Percentiles rank a stretch among this genome's conserved stretches.
Conservation (phyloP, 2,888 invertebrate species). For the Troides aeacus region DNA sequence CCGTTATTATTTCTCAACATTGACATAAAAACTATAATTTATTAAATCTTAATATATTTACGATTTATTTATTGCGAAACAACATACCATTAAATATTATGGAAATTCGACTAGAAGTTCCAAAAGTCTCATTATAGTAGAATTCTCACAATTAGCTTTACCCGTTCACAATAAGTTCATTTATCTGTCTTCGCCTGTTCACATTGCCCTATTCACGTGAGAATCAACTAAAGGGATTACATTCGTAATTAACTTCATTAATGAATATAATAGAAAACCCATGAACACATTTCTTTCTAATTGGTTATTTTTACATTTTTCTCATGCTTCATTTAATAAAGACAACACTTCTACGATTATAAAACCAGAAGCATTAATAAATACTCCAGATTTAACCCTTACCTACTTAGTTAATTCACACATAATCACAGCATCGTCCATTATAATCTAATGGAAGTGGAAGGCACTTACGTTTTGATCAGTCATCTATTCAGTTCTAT, state of each 20-base stretch:
- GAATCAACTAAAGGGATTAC: slow-evolving; percentile 45
- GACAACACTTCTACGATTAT: not conserved
- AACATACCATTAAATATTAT: not conserved
- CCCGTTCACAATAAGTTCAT: slow-evolving; percentile 35
- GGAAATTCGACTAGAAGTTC: not conserved
- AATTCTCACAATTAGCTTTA: slow-evolving; percentile 33
- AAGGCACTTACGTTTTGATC: slow-evolving; percentile 29
- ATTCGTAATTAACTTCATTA: slow-evolving; percentile 45
- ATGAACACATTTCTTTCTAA: slow-evolving; percentile 37
- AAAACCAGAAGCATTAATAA: slow-evolving; percentile 15
- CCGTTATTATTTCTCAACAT: too few species aligned
- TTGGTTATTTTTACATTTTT: slow-evolving; percentile 12
- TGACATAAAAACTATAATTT: too few species aligned
- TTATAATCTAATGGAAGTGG: slow-evolving; percentile 27
- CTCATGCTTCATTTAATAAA: slow-evolving; percentile 9
- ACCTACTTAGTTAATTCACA: slow-evolving; percentile 22
- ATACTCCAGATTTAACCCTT: slow-evolving; percentile 17
- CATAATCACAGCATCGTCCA: slow-evolving; percentile 22
- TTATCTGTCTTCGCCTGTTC: slow-evolving; percentile 36
- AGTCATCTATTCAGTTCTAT: slow-evolving; percentile 27
- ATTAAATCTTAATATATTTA: not conserved
- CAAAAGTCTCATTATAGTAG: slow-evolving; percentile 16
- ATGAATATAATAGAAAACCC: slow-evolving; percentile 48
- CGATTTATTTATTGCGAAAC: not conserved
- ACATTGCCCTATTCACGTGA: slow-evolving; percentile 49